Percentiles rank a stretch among this genome's conserved stretches.
Conservation (phyloP, 2,888 invertebrate species). For the Sinhomidia bicolor region DNA sequence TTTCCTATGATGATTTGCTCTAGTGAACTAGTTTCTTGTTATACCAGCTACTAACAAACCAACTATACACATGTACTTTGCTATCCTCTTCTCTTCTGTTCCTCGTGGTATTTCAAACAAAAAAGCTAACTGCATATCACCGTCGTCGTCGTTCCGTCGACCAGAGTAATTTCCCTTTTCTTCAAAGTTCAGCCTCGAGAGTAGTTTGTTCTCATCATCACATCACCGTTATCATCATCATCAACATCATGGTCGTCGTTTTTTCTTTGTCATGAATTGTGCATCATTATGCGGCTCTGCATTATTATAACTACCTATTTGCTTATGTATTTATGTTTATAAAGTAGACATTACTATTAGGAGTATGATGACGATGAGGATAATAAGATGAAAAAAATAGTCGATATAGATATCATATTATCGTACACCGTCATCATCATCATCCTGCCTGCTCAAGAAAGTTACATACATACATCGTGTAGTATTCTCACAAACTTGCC, state of each 20-base stretch:
- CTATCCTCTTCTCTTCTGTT: neutral
- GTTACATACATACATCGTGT: too few relatives aligned
- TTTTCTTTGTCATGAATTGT: conserved; percentile 10
- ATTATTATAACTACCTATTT: conserved; percentile 30
- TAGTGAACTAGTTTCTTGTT: conserved; percentile 66
- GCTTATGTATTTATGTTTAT: conserved; percentile 18
- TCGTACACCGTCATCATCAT: conserved; percentile 27
- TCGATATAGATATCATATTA: conserved; percentile 23
- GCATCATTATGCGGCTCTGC: conserved; percentile 56
- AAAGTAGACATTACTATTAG: neutral
- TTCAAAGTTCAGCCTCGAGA: conserved; percentile 57
- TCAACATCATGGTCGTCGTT: neutral
- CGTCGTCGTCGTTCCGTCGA: neutral
- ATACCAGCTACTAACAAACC: neutral
- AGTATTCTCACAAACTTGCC: conserved; percentile 27
- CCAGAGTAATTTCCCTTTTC: conserved; percentile 64
- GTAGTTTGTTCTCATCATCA: conserved; percentile 22
- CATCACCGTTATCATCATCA: conserved; percentile 20
- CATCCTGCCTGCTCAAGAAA: conserved; percentile 7
- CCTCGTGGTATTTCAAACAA: conserved; percentile 29
- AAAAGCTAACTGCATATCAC: neutral
- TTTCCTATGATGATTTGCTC: conserved; percentile 69
- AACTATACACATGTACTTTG: neutral
- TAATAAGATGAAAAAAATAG: conserved; percentile 21
- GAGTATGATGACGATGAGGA: conserved; percentile 31